These are phyloP conservation scores for Coptotermes formosanus DNA, from an alignment of 1,140 invertebrate species.

Conservation along the genomic window DNA sequence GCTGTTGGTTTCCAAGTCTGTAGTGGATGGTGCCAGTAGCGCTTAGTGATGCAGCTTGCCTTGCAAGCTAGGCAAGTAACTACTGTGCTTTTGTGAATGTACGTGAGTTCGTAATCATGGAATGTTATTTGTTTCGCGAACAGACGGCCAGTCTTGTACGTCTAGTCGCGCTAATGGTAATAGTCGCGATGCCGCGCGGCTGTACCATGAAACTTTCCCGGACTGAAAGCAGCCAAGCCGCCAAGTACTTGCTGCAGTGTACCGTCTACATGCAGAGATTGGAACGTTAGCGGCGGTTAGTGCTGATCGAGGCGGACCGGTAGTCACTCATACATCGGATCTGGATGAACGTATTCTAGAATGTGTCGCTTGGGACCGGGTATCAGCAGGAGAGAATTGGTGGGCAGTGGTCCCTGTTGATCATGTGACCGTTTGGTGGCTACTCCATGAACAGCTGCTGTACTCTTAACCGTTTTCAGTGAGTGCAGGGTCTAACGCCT, in stretches of 20 bases:
- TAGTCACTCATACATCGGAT: not conserved
- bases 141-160: not conserved
- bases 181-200: not conserved
- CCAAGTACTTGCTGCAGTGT: not conserved
- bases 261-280: not conserved
- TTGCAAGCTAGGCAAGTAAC: not conserved
- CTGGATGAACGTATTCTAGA: not conserved
- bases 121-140: not conserved
- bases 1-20: too few relatives aligned
- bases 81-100: not conserved
- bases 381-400: conserved; percentile 6
- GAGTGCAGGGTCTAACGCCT: not conserved
- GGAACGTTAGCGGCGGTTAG: not conserved
- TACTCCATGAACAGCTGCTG: too few relatives aligned
- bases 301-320: not conserved
- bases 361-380: not conserved
- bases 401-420: not conserved
- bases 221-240: not conserved
- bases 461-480: not conserved
- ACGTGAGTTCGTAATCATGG: not conserved
- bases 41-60: too few relatives aligned
- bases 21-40: too few relatives aligned
- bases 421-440: not conserved
- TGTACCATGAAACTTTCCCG: not conserved
- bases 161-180: not conserved